Base-by-base conservation (phyloP, 1,140 invertebrate genomes). In the Drosophila dunni region DNA sequence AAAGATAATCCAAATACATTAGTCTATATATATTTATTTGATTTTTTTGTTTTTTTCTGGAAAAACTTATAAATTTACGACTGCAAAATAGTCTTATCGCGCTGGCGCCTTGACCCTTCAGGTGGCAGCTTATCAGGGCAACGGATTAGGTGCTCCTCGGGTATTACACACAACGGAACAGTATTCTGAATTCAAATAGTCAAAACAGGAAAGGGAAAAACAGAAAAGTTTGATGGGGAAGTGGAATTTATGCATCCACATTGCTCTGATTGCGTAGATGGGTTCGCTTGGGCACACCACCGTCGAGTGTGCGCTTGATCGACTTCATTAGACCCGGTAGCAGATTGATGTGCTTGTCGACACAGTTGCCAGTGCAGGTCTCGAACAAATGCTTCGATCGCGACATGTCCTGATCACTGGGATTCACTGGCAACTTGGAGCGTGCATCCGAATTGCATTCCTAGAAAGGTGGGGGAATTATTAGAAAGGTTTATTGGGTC, bases 331-430 rank as follows among this genome's bases (percentile, higher is more conserved):
- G 93, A 1, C 93, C 93, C 6, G 97, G 97, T 61, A 98, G 92
- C 20, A 95, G 92, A 8, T 94, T 94, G 53, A 97, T 95, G 92
- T 98, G 96, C 74, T 94, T 95, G 83, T 98, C 96, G 2, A 97
- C 97, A 94, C 97, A 98, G 79, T 96, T 95, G 2, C 95, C 94
- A 2, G 97, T 96, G 94, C 98, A 99, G 7, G 93, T 94, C 92
- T 98, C 97, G 92, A 98, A 97, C 65, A 96, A 94, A 78, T 94
- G 94, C 33, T 94, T 95, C 71, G 94, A 95, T 84, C 94, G 95
- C 57, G 95, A 92, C 36, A 95, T 92, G 94, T 96, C 93, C 61
- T 93, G 92, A 64, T 97, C 95, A 36, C 93, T 94, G 7, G 96
- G 95, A 91, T 95, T 95, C 4, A 94, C 92, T 0, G 94, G 94